Evolutionary conservation across 2,113 vertebrate species (phyloP), one percentile per base, ranked within the genome.

Genomic region (Lethenteron reissneri): DNA sequence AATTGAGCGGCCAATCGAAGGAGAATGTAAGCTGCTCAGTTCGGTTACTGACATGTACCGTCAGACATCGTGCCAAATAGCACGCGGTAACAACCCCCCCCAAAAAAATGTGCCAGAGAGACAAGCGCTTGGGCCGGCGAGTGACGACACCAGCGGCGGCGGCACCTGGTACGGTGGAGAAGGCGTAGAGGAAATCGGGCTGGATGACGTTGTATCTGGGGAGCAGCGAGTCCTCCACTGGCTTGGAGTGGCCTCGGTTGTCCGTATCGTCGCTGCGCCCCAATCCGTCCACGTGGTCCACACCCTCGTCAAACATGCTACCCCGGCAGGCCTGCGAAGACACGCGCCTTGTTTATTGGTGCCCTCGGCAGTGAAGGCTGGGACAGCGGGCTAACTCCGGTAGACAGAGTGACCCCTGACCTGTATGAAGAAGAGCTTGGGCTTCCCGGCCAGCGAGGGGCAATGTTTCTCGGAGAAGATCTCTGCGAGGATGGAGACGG

Each of bases 371-470:
- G 10, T 68, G 25, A 10, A 68, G n/a, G 25, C 11, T 9, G 64
- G 25, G 25, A 11, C 64, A n/a, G 25, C 64, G 25, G 21, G 10
- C 8, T 68, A 68, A 68, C 64, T 25, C 64, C 8, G 25, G n/a
- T 25, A 68, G 25, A 68, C 64, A 41, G 41, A 41, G 41, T 41
- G 41, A 41, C 41, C 41, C 41, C 60, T n/a, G 62, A 72, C 72
- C 72, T 72, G 72, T 19, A 72, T 72, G 19, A 72, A 72, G 72
- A 72, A 72, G 13, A 72, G 62, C 57, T 72, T 72, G 13, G 72
- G 72, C 56, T 72, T 72, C 72, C 72, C 72, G 69, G 15, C 10
- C 17, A 72, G 60, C 21, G 17, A 64, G 57, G 62, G 62, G 56
- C 72, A 72, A 12, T 25, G 21, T 56, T 56, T 15, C 11, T 25